A percentile compares a stretch with the other conserved stretches of the same genome.
phyloP scores from a whole-genome alignment of 1,140 invertebrate genomes.

The Tetragnatha versicolor region DNA sequence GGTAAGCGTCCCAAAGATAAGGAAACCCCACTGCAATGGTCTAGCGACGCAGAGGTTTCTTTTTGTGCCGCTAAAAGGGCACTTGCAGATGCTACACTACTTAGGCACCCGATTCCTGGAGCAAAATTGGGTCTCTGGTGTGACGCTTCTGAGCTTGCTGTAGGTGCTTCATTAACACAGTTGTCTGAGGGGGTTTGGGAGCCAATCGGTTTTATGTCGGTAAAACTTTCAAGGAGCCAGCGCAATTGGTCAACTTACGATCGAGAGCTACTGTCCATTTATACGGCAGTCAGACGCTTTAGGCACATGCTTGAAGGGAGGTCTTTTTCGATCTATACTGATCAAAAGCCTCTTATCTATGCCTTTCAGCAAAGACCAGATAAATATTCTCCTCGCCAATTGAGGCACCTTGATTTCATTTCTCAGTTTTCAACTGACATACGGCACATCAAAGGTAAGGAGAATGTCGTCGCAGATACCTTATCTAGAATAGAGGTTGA shows the following conservation, averaged over 20 bases:
- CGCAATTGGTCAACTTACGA: conserved; percentile 64
- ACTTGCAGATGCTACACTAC: background rate
- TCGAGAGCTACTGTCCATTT: conserved; percentile 66
- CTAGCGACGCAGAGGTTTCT: background rate
- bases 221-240: conserved; percentile 61
- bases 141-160: conserved; percentile 16
- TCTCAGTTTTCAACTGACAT: conserved; percentile 62
- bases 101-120: background rate
- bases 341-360: conserved; percentile 59
- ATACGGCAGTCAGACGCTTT: conserved; percentile 64
- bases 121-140: background rate
- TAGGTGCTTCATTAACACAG: conserved; percentile 2
- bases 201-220: conserved; percentile 64
- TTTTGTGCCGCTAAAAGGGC: conserved; percentile 29
- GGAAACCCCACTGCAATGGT: conserved; percentile 2
- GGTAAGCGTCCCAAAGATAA: background rate
- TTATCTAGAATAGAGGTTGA: background rate
- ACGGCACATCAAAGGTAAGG: conserved; percentile 60
- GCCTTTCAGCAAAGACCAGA: conserved; percentile 56
- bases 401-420: conserved; percentile 62
- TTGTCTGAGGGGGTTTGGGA: background rate
- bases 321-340: conserved; percentile 61
- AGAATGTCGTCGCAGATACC: conserved; percentile 58
- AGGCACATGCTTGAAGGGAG: conserved; percentile 63
- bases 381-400: conserved; percentile 29